A percentile compares a stretch with the other conserved stretches of the same genome.
Conservation (phyloP, 2,888 invertebrate species). For the Carpatolechia fugitivella region DNA sequence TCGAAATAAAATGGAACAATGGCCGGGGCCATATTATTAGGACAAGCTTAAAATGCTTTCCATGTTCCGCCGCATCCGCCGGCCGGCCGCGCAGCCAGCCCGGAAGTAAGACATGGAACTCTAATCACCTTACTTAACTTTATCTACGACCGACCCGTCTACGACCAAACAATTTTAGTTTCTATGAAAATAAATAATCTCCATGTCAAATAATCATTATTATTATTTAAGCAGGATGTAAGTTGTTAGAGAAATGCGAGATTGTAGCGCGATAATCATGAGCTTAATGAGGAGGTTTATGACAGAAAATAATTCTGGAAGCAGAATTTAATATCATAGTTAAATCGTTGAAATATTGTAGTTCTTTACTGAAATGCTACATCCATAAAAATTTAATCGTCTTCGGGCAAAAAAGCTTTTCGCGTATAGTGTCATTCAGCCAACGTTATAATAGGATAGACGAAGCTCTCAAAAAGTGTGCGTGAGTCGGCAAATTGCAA, state of each 20-base stretch:
- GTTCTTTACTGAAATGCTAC: background rate
- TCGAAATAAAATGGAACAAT: conserved; percentile 69
- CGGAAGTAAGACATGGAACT: conserved; percentile 65
- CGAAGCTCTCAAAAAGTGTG: conserved; percentile 56
- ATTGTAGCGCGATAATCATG: conserved; percentile 44
- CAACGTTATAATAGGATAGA: conserved; percentile 31
- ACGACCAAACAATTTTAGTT: conserved; percentile 42
- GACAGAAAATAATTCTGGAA: conserved; percentile 30
- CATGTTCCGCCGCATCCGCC: conserved; percentile 70
- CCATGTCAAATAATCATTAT: conserved; percentile 53
- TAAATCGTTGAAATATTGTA: background rate
- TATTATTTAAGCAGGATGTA: conserved; percentile 61
- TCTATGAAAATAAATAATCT: conserved; percentile 31
- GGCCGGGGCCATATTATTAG: conserved; percentile 52
- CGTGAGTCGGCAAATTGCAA: conserved; percentile 65
- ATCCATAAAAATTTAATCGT: background rate
- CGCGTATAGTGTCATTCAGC: conserved; percentile 30
- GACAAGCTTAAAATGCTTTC: conserved; percentile 76
- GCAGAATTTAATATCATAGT: background rate
- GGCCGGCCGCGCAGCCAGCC: conserved; percentile 43
- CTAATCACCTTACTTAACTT: conserved; percentile 52
- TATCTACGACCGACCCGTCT: conserved; percentile 38
- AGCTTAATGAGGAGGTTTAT: conserved; percentile 39
- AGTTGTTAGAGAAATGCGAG: conserved; percentile 43
- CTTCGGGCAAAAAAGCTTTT: conserved; percentile 18